Conservation (phyloP, 2,888 invertebrate species). For the Spodoptera exigua region DNA sequence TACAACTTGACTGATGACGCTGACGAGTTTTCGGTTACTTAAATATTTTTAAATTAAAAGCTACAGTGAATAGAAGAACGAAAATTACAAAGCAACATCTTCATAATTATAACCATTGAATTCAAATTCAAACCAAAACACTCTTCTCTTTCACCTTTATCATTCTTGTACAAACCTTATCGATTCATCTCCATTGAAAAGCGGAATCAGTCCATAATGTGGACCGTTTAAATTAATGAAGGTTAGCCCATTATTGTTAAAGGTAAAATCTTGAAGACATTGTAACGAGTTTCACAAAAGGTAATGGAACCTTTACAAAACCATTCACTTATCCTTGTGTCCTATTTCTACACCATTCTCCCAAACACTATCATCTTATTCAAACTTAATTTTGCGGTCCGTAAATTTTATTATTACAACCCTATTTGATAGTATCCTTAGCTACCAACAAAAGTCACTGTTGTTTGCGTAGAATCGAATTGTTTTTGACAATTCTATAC, state of each 20-base stretch:
- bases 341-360: constrained; percentile 16
- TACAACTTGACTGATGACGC: too few relatives aligned
- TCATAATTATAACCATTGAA: too few relatives aligned
- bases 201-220: neutral
- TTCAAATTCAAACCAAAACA: too few relatives aligned
- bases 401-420: constrained; percentile 45
- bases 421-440: constrained; percentile 32
- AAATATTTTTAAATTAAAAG: too few relatives aligned
- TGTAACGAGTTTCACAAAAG: constrained; percentile 24
- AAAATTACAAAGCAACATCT: too few relatives aligned
- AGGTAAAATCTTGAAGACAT: constrained; percentile 11
- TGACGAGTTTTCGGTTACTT: too few relatives aligned
- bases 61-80: too few relatives aligned
- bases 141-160: too few relatives aligned
- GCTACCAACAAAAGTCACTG: constrained; percentile 22
- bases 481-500: constrained; percentile 22
- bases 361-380: constrained; percentile 25
- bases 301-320: constrained; percentile 22
- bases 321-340: constrained; percentile 40
- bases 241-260: constrained; percentile 1
- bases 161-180: too few relatives aligned
- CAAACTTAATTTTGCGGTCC: constrained; percentile 50
- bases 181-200: too few relatives aligned
- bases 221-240: constrained; percentile 21
- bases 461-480: constrained; percentile 16